These are phyloP conservation scores for Nibea coibor DNA, from an alignment of 2,113 vertebrate species.

Conservation along the genomic window DNA sequence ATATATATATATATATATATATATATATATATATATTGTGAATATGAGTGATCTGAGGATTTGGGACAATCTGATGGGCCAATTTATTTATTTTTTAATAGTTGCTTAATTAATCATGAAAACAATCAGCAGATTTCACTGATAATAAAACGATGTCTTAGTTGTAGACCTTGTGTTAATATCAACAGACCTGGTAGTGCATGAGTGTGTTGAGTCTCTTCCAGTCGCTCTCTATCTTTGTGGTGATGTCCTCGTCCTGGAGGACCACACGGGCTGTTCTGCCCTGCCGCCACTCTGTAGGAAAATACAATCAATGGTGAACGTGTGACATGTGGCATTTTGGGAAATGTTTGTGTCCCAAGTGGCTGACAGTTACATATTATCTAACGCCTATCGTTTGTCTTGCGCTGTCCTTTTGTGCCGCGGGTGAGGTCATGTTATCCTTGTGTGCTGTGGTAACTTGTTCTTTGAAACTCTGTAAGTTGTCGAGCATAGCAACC, in stretches of 20 bases:
- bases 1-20: no score
- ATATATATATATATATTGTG: no score
- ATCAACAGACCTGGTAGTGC: conserved; percentile 90
- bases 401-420: conserved; percentile 5
- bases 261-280: conserved; percentile 93
- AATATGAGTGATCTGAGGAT: neutral
- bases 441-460: conserved; percentile 3
- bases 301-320: conserved; percentile 37
- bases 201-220: conserved; percentile 92
- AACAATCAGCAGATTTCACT: neutral
- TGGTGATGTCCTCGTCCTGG: conserved; percentile 96
- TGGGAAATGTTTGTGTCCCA: conserved; percentile 6
- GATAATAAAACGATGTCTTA: neutral
- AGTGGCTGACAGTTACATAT: conserved; percentile 32
- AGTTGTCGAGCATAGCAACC: conserved; percentile 29
- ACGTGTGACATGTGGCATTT: conserved; percentile 16
- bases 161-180: neutral
- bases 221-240: conserved; percentile 96
- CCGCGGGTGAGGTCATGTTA: conserved; percentile 22
- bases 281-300: conserved; percentile 93
- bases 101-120: neutral
- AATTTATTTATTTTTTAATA: no score
- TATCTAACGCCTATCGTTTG: conserved; percentile 4
- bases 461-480: conserved; percentile 28
- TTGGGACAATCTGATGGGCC: neutral